Base-by-base conservation (phyloP, 2,113 vertebrate species). In the Protobothrops flavoviridis region DNA sequence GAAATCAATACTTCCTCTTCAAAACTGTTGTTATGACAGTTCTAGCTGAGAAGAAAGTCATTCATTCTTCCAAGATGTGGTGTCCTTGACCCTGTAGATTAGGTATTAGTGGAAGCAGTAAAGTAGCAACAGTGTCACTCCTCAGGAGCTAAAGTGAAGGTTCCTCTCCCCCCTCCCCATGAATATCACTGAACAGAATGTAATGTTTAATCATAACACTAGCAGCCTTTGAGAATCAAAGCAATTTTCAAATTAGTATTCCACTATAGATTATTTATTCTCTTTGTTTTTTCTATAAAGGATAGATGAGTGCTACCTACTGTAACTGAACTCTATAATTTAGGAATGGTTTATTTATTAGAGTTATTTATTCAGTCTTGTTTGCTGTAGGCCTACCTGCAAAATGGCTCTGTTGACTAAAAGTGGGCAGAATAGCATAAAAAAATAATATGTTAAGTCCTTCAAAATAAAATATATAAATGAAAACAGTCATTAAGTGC, bases 61-160 rank as follows among this genome's bases (percentile, higher is more conserved):
- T 94, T 15, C 1, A 88, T 87, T 94, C 90, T 52, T 95, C 57
- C 92, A 90, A 90, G 45, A 89, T 29, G n/a, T 45, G 89, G 88
- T 92, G 24, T 92, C 20, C 64, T 85, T 92, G 74, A 48, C 33
- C 11, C 87, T 43, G 8, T 23, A 59, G 69, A 91, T 52, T 91
- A 92, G 90, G 87, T 55, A 88, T 95, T 6, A 55, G 3, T 2
- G 5, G 53, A 57, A 91, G 17, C 48, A 94, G 4, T 93, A 7
- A 12, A 81, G 33, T 93, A 26, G 81, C 3, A 11, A 29, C 74
- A 57, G 88, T 59, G 23, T 90, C 94, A 45, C 61, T 6, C 95
- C 92, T 12, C 21, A 26, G 45, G 57, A 29, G 43, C 20, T 85
- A 81, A 55, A 39, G 10, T 55, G 12, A 56, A 39, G 4, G 53